Evolutionary conservation across 2,113 vertebrate species (phyloP).

Genomic region (Alethe castanea): DNA sequence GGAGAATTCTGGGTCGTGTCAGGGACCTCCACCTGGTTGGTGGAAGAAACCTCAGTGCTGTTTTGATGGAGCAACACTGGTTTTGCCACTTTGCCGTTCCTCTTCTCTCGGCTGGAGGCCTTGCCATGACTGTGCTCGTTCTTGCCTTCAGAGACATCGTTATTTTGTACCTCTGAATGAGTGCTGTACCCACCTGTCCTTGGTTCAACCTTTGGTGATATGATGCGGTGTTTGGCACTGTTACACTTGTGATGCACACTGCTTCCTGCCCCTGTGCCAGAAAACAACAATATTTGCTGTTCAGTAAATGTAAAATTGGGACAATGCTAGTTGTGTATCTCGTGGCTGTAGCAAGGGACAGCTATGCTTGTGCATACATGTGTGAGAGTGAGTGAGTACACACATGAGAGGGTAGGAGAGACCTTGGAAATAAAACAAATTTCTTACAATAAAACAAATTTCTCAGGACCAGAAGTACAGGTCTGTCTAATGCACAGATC

Average conservation of each 20-base stretch:
- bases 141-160: conserved; percentile 96
- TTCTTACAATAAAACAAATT: neutral
- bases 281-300: neutral
- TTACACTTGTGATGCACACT: conserved; percentile 99
- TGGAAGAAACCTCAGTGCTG: conserved; percentile 97
- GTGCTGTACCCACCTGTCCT: conserved; percentile 87
- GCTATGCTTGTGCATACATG: accelerated
- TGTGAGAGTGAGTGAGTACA: neutral
- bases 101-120: conserved; percentile 88
- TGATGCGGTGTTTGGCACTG: conserved; percentile 99
- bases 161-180: conserved; percentile 97
- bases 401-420: accelerated
- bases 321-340: neutral
- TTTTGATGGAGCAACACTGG: conserved; percentile 93
- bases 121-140: conserved; percentile 88
- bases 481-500: neutral
- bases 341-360: neutral
- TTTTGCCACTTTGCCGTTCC: conserved; percentile 96
- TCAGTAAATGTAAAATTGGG: neutral
- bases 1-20: conserved; percentile 99
- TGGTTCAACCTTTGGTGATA: conserved; percentile 97
- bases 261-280: conserved; percentile 89
- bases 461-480: neutral
- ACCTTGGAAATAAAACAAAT: neutral
- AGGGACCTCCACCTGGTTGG: conserved; percentile 98